Evolutionary conservation across 2,888 invertebrate species (phyloP).

Genomic region (Andricus curvator): DNA sequence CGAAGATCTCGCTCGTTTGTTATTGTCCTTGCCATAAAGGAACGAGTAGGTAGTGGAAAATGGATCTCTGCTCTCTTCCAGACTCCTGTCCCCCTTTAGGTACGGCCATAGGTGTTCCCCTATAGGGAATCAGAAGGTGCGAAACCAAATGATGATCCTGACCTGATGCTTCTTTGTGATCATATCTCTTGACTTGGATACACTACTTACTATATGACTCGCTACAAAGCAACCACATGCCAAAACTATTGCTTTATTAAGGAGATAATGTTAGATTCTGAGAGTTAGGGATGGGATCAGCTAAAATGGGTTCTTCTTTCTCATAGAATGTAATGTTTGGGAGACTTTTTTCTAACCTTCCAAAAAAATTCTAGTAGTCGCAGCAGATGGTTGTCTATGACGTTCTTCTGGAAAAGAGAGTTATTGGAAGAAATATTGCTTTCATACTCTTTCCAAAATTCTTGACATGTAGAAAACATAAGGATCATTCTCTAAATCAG

Average conservation of each 20-base stretch:
- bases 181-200: not conserved
- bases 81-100: slow-evolving; percentile 27
- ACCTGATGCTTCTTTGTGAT: slow-evolving; percentile 4
- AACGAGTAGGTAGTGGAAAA: slow-evolving; percentile 46
- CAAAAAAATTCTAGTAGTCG: not conserved
- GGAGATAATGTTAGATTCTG: not conserved
- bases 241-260: slow-evolving; percentile 13
- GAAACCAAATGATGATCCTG: slow-evolving; percentile 14
- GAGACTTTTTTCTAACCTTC: not conserved
- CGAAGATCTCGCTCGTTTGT: slow-evolving; percentile 63
- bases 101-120: slow-evolving; percentile 6
- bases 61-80: slow-evolving; percentile 46
- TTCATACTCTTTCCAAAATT: too few relatives aligned
- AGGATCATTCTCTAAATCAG: too few relatives aligned
- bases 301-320: not conserved
- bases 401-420: not conserved
- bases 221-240: slow-evolving; percentile 3
- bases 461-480: too few relatives aligned
- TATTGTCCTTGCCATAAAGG: slow-evolving; percentile 59
- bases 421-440: not conserved
- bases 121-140: slow-evolving; percentile 11
- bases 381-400: not conserved
- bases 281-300: not conserved
- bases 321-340: not conserved
- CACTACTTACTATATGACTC: not conserved